Percentiles rank a stretch among this genome's conserved stretches.
phyloP scores from a whole-genome alignment of 2,113 vertebrate species.

The Anolis sagrei region DNA sequence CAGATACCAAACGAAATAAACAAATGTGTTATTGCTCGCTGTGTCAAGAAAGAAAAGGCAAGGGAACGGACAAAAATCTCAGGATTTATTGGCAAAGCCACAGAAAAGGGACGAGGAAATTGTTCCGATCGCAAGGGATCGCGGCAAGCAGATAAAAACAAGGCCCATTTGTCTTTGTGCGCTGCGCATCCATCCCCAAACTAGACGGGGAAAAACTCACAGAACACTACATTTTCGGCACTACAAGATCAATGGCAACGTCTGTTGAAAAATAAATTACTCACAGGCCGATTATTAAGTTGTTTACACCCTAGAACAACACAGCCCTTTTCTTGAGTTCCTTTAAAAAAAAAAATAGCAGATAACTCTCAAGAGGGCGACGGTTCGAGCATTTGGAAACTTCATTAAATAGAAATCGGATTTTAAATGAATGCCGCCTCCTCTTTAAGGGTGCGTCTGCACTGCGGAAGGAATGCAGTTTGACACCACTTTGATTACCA shows the following conservation, averaged over 20 bases:
- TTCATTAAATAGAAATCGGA: background rate
- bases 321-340: background rate
- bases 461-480: too few relatives aligned
- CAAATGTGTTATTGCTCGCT: background rate
- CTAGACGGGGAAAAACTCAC: background rate
- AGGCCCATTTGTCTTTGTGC: slow-evolving; percentile 19
- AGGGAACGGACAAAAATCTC: slow-evolving; percentile 11
- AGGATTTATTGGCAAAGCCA: background rate
- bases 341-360: background rate
- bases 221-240: background rate
- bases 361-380: background rate
- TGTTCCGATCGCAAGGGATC: slow-evolving; percentile 4
- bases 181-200: slow-evolving; percentile 1
- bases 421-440: background rate
- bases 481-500: too few relatives aligned
- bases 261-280: background rate
- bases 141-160: slow-evolving; percentile 18
- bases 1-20: background rate
- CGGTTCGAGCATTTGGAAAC: background rate
- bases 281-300: background rate
- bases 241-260: background rate
- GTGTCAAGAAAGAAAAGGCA: background rate
- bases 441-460: background rate
- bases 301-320: background rate
- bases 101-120: slow-evolving; percentile 34